phyloP scores from a whole-genome alignment of 2,797 vertebrate species.

The Eidolon dupreanum region DNA sequence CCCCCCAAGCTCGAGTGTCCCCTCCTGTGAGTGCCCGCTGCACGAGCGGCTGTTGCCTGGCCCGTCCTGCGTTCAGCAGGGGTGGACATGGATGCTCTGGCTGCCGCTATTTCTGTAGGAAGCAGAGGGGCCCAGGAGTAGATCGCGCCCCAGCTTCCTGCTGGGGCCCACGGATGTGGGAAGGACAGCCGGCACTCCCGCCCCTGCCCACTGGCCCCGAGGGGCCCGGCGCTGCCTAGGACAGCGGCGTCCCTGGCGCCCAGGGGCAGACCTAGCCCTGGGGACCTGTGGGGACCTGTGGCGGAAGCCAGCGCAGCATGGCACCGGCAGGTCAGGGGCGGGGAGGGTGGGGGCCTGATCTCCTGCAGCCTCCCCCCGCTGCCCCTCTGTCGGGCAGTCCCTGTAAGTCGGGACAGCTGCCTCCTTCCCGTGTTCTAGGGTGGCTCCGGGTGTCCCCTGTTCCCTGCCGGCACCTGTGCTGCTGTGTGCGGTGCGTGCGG shows the following conservation, averaged over 20 bases:
- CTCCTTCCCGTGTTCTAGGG: background rate
- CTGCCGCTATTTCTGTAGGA: rapidly evolving
- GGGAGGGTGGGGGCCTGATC: background rate
- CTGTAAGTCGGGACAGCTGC: background rate
- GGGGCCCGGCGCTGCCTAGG: background rate
- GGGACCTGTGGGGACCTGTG: background rate
- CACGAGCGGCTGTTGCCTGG: rapidly evolving
- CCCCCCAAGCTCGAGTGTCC: background rate
- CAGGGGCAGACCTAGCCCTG: background rate
- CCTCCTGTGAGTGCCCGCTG: background rate
- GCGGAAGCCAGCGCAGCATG: background rate
- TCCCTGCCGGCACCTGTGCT: background rate
- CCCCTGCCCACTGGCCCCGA: background rate
- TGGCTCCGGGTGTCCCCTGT: background rate
- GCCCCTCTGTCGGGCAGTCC: background rate
- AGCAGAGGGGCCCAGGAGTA: background rate
- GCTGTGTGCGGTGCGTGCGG: background rate
- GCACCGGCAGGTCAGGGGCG: background rate
- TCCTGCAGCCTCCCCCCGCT: background rate
- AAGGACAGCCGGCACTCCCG: no score
- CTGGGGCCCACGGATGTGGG: rapidly evolving
- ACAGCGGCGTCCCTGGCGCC: background rate
- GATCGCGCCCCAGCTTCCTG: background rate
- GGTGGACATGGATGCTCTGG: background rate
- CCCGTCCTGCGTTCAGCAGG: rapidly evolving